Conservation (phyloP, 2,113 vertebrate species). For the Caracal caracal region DNA sequence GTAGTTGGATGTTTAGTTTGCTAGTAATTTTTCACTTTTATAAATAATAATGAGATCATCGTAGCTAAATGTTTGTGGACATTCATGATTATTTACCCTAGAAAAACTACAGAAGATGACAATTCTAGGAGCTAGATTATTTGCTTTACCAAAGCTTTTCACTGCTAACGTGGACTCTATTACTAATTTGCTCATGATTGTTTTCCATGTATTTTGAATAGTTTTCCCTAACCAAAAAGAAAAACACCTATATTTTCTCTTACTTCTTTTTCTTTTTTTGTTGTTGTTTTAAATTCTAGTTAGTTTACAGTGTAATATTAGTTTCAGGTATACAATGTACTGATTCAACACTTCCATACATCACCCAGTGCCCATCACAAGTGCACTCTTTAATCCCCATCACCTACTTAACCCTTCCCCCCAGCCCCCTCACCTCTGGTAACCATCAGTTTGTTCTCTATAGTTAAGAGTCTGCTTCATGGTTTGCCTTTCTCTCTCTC, state of each 20-base stretch:
- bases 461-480: not conserved
- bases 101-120: not conserved
- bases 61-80: not conserved
- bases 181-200: not conserved
- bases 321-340: not conserved
- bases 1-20: not conserved
- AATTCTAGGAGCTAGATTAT: not conserved
- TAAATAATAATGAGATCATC: not conserved
- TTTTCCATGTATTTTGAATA: not conserved
- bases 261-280: not conserved
- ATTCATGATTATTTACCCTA: not conserved
- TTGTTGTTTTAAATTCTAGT: not conserved
- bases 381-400: not conserved
- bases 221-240: not conserved
- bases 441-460: not conserved
- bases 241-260: not conserved
- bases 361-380: not conserved
- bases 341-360: not conserved
- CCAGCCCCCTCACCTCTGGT: not conserved
- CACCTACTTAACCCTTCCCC: too few relatives aligned
- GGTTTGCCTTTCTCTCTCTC: not conserved
- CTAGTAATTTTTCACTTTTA: not conserved
- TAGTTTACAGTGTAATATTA: not conserved
- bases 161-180: constrained; percentile 8
- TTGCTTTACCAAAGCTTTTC: not conserved